Base-by-base conservation (phyloP, 2,797 vertebrate genomes). In the Poliocrania exsul region DNA sequence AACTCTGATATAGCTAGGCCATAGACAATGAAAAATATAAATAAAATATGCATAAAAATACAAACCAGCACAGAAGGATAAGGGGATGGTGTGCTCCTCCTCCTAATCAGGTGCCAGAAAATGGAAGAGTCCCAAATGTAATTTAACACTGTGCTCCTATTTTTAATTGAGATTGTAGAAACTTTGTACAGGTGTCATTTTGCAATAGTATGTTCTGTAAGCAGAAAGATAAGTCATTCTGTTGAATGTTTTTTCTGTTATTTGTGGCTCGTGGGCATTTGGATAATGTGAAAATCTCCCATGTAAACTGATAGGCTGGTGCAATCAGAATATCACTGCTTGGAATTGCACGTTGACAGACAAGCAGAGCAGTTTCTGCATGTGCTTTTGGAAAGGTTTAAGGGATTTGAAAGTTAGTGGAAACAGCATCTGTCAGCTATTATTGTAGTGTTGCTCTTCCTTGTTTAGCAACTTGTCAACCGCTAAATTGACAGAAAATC, bases 391-490 rank as follows among this genome's bases (percentile, higher is more conserved):
- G 61, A 91, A 92, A 82, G 70, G 13, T 62, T 90, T 47, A 23
- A 92, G 79, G 67, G 79, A 88, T 90, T 46, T 67, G 71, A 74
- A 81, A 90, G 78, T 89, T 86, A 75, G 40, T 71, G 71, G 92
- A 95, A 95, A 86, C 79, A 84, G 84, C 90, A 97, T 90, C 97
- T 96, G 97, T 91, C 95, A 95, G 25, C 73, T 95, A 80, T 86
- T 96, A 84, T 66, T 93, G 89, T 72, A 72, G 72, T 62, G 75
- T 84, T 88, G 89, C 86, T 92, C 70, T 7, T 94, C 92, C 69
- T 93, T 71, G 10, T 96, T 95, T 94, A 94, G 96, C 94, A 93
- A 96, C 92, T 88, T 97, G 95, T 95, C 94, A 93, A 31, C 72
- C 69, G 40, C 75, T 54, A 84, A 90, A 83, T 83, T 86, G 78